These are phyloP conservation scores for Bolborhynchus lineola DNA, from an alignment of 2,113 vertebrate genomes.

Conservation along the genomic window DNA sequence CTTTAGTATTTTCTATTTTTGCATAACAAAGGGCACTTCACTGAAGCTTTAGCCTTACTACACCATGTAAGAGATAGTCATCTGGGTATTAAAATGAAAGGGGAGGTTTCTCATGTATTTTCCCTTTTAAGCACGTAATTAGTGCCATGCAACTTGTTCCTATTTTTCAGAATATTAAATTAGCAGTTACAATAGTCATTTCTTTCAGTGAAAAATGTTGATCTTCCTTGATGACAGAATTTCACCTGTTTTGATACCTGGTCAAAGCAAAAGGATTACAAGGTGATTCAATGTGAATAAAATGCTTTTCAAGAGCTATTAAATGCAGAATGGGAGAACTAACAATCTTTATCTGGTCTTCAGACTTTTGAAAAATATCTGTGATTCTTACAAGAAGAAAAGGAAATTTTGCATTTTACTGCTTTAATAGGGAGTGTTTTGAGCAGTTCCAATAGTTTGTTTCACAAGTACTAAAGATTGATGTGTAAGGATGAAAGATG, in stretches of 20 bases:
- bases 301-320: neutral
- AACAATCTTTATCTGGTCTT: neutral
- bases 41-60: constrained; percentile 46
- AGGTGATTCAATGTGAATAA: neutral
- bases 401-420: neutral
- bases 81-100: constrained; percentile 53
- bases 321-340: neutral
- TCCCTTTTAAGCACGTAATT: constrained; percentile 35
- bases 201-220: neutral
- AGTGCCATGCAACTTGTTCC: neutral
- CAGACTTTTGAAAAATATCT: neutral
- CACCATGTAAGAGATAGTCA: neutral
- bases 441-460: neutral
- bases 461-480: neutral
- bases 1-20: constrained; percentile 43
- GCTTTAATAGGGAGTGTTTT: neutral
- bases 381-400: neutral
- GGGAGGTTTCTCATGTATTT: neutral
- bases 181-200: neutral
- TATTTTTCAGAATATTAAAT: constrained; percentile 42
- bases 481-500: neutral
- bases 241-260: constrained; percentile 26
- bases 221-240: constrained; percentile 19
- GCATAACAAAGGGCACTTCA: constrained; percentile 36
- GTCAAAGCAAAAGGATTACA: neutral